Evolutionary conservation across 1,140 invertebrate genomes (phyloP), one percentile per base, ranked within the genome.

Genomic region (Zaprionus africanus): DNA sequence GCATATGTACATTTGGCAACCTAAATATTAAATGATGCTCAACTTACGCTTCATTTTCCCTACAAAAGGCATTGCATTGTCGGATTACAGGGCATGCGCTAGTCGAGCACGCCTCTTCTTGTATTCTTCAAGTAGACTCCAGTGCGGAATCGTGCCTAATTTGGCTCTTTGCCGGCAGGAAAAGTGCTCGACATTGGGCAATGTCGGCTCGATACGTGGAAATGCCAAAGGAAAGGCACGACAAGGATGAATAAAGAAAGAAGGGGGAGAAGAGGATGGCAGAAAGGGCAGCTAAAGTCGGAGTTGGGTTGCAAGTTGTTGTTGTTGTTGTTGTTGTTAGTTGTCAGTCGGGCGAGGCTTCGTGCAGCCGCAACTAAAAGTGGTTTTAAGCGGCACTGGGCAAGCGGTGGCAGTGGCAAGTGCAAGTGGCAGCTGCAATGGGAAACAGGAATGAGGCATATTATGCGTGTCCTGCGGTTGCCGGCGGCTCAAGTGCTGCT

Each of bases 381-480:
- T 73, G 70, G 62, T 66, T 66, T 43, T 24, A 9, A 62, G 24
- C 41, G 22, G 31, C 31, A 34, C 31, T 34, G 31, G 60, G 56
- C 19, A 24, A 31, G 49, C 17, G 5, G 31, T 36, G 51, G 38
- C 64, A 38, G 65, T 34, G 26, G 58, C 65, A 68, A 22, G 31
- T 36, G 51, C 28, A 57, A 38, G 65, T 54, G 34, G 58, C 65
- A 68, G 49, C 24, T 62, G 71, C 65, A 62, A 19, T 19, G 46
- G 54, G 6, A 3, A 46, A 46, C n/a, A 9, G 41, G 41, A 17
- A n/a, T 46, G 41, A 17, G 56, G 54, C 54, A 58, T 66, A 70
- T 70, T 75, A 75, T 63, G 72, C 72, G 66, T 75, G 65, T 51
- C 41, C 72, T 75, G 72, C 41, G 72, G 72, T 69, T 59, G 58